These are phyloP conservation scores for Melangyna quadrimaculata DNA, from an alignment of 2,888 invertebrate species.

Conservation along the genomic window DNA sequence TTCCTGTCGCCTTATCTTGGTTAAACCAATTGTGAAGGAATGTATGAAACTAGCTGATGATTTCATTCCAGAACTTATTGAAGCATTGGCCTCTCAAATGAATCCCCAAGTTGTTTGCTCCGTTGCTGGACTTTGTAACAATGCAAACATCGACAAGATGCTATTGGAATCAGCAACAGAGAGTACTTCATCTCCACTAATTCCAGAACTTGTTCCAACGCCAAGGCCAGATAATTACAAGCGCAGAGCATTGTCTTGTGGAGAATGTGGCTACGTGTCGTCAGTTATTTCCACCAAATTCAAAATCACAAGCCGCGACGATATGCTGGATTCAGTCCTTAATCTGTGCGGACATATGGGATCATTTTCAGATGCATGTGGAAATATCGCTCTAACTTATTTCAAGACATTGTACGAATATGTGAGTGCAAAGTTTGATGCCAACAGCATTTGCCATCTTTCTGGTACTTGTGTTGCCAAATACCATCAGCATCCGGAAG, in stretches of 20 bases:
- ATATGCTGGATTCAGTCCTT: constrained; percentile 79
- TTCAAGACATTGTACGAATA: constrained; percentile 87
- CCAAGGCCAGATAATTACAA: constrained; percentile 28
- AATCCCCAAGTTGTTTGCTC: constrained; percentile 94
- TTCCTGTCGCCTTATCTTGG: constrained; percentile 90
- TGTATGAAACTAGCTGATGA: constrained; percentile 91
- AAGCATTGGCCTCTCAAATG: constrained; percentile 94
- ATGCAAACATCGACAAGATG: constrained; percentile 85
- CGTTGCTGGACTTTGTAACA: constrained; percentile 94
- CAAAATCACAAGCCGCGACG: constrained; percentile 77
- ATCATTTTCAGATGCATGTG: constrained; percentile 90
- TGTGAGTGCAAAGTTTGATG: constrained; percentile 84
- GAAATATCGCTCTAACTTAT: constrained; percentile 87
- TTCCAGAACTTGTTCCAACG: constrained; percentile 8
- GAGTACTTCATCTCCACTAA: constrained; percentile 73
- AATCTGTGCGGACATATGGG: constrained; percentile 86
- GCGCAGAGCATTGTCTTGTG: constrained; percentile 75
- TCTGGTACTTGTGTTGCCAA: constrained; percentile 87
- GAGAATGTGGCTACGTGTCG: constrained; percentile 78
- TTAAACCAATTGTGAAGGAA: constrained; percentile 88
- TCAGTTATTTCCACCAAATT: constrained; percentile 77
- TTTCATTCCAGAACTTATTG: constrained; percentile 92
- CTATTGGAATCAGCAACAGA: constrained; percentile 78
- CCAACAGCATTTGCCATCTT: constrained; percentile 87
- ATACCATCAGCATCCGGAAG: constrained; percentile 85